Evolutionary conservation across 2,888 invertebrate genomes (phyloP).

Genomic region (Thyatira batis): DNA sequence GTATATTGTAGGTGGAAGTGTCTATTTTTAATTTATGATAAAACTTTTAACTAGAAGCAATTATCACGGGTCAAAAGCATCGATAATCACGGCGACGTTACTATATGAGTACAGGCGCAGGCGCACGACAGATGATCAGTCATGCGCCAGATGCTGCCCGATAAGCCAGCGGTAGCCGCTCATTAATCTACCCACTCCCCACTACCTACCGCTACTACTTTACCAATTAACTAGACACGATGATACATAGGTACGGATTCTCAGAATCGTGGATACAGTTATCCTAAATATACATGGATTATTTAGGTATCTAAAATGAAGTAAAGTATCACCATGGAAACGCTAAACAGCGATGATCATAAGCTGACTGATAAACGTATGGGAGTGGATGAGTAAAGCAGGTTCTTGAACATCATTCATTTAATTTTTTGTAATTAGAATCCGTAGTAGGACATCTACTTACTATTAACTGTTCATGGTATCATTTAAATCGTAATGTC

Average conservation of each 20-base stretch:
- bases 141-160: slow-evolving; percentile 79
- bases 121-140: slow-evolving; percentile 82
- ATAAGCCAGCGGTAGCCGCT: slow-evolving; percentile 80
- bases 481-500: too few species aligned
- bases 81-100: slow-evolving; percentile 35
- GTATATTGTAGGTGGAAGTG: too few species aligned
- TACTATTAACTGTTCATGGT: too few species aligned
- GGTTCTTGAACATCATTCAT: too few species aligned
- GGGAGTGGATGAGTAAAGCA: too few species aligned
- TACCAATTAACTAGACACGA: slow-evolving; percentile 76
- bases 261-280: slow-evolving; percentile 56
- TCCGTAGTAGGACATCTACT: too few species aligned
- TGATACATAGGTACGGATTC: slow-evolving; percentile 61
- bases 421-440: too few species aligned
- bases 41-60: background rate
- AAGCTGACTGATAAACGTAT: too few species aligned
- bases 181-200: slow-evolving; percentile 79
- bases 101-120: slow-evolving; percentile 67
- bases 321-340: too few species aligned
- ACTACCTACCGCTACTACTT: slow-evolving; percentile 54
- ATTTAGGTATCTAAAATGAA: too few species aligned
- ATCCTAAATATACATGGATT: slow-evolving; percentile 30
- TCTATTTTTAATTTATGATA: too few species aligned
- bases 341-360: too few species aligned
- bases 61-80: slow-evolving; percentile 28